Conservation (phyloP, 2,888 invertebrate genomes). For the Pristionchus exspectatus region DNA sequence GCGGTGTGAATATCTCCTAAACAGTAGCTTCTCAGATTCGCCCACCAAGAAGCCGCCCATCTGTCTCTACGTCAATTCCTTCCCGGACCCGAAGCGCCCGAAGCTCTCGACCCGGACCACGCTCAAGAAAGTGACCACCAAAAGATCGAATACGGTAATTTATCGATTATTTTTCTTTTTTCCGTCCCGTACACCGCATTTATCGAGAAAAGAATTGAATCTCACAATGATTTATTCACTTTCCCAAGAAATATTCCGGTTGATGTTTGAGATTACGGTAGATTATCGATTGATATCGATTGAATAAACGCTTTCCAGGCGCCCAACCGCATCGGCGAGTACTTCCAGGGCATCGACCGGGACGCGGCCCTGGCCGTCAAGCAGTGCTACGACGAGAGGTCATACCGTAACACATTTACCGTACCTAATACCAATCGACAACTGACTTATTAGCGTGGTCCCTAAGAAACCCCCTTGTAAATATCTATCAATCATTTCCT, state of each 20-base stretch:
- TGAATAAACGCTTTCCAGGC: not conserved
- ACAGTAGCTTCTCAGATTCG: not conserved
- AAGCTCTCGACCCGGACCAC: not conserved
- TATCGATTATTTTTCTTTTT: no score
- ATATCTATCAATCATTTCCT: not conserved
- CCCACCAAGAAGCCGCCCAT: not conserved
- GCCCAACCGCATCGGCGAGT: not conserved
- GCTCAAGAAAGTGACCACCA: not conserved
- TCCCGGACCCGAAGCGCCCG: not conserved
- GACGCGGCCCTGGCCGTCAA: not conserved
- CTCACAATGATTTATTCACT: no score
- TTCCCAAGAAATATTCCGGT: no score
- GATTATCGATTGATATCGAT: not conserved
- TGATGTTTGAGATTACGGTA: no score
- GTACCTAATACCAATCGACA: not conserved
- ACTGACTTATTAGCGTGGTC: not conserved
- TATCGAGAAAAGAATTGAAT: no score
- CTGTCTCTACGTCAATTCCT: not conserved
- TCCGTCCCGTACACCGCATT: not conserved
- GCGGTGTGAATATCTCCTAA: not conserved
- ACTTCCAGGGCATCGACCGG: not conserved
- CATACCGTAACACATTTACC: not conserved
- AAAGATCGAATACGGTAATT: not conserved
- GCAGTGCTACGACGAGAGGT: slow-evolving; percentile 31
- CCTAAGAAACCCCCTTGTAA: not conserved